phyloP scores from a whole-genome alignment of 2,888 invertebrate genomes.

The Cryptus viduatorius region DNA sequence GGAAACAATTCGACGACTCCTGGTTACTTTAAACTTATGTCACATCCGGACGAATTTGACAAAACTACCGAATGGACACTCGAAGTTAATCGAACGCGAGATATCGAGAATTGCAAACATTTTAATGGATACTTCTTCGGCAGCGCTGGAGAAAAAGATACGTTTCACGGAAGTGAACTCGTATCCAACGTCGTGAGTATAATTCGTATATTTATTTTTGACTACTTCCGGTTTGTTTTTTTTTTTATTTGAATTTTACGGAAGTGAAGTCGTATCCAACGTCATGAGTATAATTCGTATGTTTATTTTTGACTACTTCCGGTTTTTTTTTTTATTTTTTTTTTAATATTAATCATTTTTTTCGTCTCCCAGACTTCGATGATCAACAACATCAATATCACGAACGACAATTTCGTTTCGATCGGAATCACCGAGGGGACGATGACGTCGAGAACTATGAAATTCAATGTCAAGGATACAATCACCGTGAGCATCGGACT shows the following conservation, averaged over 20 bases:
- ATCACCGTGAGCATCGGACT: constrained; percentile 56
- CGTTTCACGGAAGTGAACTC: constrained; percentile 61
- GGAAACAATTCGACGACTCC: constrained; percentile 41
- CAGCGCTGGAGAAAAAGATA: constrained; percentile 63
- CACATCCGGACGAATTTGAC: constrained; percentile 65
- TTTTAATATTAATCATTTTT: neutral
- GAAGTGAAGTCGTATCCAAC: constrained; percentile 65
- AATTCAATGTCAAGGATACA: constrained; percentile 42
- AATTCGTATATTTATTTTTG: neutral
- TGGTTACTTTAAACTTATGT: constrained; percentile 61
- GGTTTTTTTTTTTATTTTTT: neutral
- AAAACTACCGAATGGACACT: constrained; percentile 66
- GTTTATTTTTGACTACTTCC: too few species aligned
- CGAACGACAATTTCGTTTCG: constrained; percentile 70
- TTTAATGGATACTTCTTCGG: constrained; percentile 74
- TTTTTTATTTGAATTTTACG: constrained; percentile 5
- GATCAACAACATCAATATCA: constrained; percentile 67
- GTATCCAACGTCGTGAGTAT: constrained; percentile 70
- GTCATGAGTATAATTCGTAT: constrained; percentile 66
- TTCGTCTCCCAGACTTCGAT: constrained; percentile 68
- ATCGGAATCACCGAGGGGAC: constrained; percentile 53
- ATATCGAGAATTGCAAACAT: constrained; percentile 72
- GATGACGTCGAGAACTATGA: constrained; percentile 42
- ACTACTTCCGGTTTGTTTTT: too few species aligned
- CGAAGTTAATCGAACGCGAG: constrained; percentile 70